Evolutionary conservation across 2,113 vertebrate genomes (phyloP).

Genomic region (Turdus rufiventris): DNA sequence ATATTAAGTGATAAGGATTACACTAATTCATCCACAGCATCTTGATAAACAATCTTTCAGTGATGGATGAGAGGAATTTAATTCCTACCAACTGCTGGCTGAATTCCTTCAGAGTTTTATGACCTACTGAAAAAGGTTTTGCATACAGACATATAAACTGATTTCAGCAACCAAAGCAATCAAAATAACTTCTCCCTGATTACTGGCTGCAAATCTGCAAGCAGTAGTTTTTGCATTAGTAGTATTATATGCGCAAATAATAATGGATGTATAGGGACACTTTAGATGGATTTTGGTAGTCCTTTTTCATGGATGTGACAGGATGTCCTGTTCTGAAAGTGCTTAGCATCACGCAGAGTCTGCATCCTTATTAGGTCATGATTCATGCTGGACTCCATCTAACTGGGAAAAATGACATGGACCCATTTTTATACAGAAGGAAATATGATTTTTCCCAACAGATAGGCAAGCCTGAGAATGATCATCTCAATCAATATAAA

Average conservation of each 20-base stretch:
- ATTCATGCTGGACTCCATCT: background rate
- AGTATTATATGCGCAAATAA: background rate
- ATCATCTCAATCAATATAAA: background rate
- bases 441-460: background rate
- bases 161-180: background rate
- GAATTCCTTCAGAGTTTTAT: slow-evolving; percentile 2
- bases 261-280: background rate
- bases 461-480: background rate
- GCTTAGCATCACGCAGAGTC: background rate
- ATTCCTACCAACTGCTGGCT: background rate
- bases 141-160: background rate
- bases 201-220: background rate
- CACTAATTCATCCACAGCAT: slow-evolving; percentile 47
- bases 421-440: background rate
- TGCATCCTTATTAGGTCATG: background rate
- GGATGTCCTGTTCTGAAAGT: background rate
- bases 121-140: background rate
- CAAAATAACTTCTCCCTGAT: background rate
- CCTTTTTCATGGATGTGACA: background rate
- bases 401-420: background rate
- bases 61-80: slow-evolving; percentile 35
- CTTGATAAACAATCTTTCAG: slow-evolving; percentile 60
- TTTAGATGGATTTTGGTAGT: background rate
- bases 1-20: slow-evolving; percentile 53
- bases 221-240: background rate